Evolutionary conservation across 2,888 invertebrate species (phyloP).

Genomic region (Phrixothrix hirtus): DNA sequence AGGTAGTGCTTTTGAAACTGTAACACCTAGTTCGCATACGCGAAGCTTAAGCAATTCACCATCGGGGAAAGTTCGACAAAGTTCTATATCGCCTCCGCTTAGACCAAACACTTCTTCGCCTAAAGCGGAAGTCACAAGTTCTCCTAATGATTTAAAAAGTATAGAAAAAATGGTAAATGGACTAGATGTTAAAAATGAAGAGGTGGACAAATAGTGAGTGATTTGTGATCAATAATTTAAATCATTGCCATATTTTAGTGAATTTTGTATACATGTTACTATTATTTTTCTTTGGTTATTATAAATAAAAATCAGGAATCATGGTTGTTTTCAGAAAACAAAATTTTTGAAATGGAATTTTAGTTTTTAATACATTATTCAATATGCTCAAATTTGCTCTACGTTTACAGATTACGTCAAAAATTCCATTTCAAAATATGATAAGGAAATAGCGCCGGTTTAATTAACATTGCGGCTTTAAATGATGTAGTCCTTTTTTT

Average conservation of each 20-base stretch:
- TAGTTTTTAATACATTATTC: too few species aligned
- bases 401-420: too few species aligned
- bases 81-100: constrained; percentile 59
- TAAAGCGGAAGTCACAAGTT: constrained; percentile 60
- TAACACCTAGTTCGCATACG: constrained; percentile 75
- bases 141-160: constrained; percentile 85
- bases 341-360: too few species aligned
- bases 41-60: constrained; percentile 68
- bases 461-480: too few species aligned
- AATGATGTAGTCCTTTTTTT: too few species aligned
- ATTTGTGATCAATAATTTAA: constrained; percentile 13
- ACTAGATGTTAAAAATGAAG: constrained; percentile 74
- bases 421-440: too few species aligned
- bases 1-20: constrained; percentile 88
- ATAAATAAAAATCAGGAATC: too few species aligned
- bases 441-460: too few species aligned
- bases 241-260: constrained; percentile 16
- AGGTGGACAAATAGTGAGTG: constrained; percentile 50
- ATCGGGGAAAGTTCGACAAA: constrained; percentile 56
- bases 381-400: too few species aligned
- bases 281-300: too few species aligned
- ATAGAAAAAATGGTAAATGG: constrained; percentile 98
- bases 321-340: too few species aligned
- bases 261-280: too few species aligned
- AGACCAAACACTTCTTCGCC: constrained; percentile 64